Conservation (phyloP, 2,888 invertebrate species). For the Xylota sylvarum region DNA sequence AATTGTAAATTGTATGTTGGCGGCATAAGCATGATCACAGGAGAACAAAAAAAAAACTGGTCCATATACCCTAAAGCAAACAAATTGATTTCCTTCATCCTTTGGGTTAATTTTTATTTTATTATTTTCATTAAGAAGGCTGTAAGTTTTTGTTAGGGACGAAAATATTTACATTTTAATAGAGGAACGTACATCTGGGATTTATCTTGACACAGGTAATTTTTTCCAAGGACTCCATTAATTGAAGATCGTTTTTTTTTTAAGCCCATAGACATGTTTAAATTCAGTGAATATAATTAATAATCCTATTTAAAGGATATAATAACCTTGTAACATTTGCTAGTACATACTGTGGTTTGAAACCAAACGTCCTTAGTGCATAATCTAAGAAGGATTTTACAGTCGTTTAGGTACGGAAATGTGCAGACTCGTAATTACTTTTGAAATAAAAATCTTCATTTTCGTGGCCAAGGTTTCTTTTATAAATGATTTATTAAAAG, state of each 20-base stretch:
- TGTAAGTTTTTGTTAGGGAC: not conserved
- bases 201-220: no score
- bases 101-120: no score
- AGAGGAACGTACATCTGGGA: not conserved
- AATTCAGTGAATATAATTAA: not conserved
- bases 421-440: not conserved
- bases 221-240: no score
- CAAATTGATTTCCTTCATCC: slow-evolving; percentile 44
- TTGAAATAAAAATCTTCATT: not conserved
- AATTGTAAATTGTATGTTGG: slow-evolving; percentile 61
- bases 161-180: not conserved
- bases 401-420: not conserved
- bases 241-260: no score
- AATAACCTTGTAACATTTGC: not conserved
- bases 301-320: not conserved
- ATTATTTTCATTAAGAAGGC: not conserved
- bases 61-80: slow-evolving; percentile 58
- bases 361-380: no score
- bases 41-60: slow-evolving; percentile 23
- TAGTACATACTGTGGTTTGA: no score
- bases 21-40: slow-evolving; percentile 20
- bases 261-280: not conserved
- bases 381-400: not conserved
- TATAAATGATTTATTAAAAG: slow-evolving; percentile 3
- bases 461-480: not conserved